Base-by-base conservation (phyloP, 2,113 vertebrate genomes). In the Catagonus wagneri region DNA sequence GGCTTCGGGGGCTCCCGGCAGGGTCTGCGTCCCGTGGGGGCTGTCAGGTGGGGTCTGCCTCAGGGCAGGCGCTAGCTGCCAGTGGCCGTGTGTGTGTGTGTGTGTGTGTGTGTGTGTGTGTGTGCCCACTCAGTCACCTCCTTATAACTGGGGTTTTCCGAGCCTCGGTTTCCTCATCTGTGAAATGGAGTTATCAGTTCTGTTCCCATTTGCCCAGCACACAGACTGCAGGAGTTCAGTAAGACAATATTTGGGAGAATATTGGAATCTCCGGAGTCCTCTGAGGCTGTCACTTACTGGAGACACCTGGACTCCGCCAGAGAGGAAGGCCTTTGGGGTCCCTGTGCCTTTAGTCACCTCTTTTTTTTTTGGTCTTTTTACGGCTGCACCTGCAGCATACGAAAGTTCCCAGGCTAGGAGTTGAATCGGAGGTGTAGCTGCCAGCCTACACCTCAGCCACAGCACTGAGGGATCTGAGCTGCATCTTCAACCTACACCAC, bases 141-240 rank as follows among this genome's bases (percentile, higher is more conserved):
- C 36, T 32, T 0, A 2, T 8, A 32, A n/a, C 34, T 6, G n/a
- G 34, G 23, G 83, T 79, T 34, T 50, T 65, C 6, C 5, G 22
- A 11, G 69, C 75, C 83, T 54, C 44, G 3, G 66, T 94, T 75
- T 95, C 74, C 54, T 52, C n/a, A 13, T 44, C 60, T 39, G 22
- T 50, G 52, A 71, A 74, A 16, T 44, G 34, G 16, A 81, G 50
- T 16, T 16, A n/a, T 19, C 11, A 1, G 14, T 81, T 61, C 27
- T 79, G 58, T 86, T 74, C 78, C 81, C 56, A 2, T 6, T 56
- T 52, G 54, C 32, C 93, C 39, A 6, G 8, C 22, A 16, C 9
- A 19, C 12, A 61, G 19, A 32, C 36, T 36, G 0, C 8, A 9
- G 10, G 58, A 11, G 8, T 39, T n/a, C 2, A 7, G 2, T 32